Percentiles rank a stretch among this genome's conserved stretches.
Evolutionary conservation across 1,140 invertebrate species (phyloP).

Genomic region (Batillaria attramentaria): DNA sequence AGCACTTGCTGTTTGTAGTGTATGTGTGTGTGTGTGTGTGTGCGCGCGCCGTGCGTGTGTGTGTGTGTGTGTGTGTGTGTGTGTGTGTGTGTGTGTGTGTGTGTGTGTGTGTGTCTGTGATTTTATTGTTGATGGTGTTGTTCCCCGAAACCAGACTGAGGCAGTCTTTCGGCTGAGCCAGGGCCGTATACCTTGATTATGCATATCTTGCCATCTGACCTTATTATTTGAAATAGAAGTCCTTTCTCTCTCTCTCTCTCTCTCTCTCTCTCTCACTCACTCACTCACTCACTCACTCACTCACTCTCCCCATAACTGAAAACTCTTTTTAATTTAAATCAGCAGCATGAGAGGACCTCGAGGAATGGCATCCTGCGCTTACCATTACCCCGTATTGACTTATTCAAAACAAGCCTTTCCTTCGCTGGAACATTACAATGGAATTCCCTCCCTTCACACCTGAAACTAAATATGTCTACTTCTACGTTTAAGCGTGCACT

Average conservation of each 20-base stretch:
- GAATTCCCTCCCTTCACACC: too few relatives aligned
- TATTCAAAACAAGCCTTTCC: too few relatives aligned
- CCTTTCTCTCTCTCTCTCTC: conserved; percentile 8
- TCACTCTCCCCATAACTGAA: neutral
- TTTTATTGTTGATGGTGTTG: neutral
- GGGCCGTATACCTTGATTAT: neutral
- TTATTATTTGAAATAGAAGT: too few relatives aligned
- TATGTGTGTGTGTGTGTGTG: neutral
- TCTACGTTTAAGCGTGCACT: too few relatives aligned
- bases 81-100: neutral
- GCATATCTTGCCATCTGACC: neutral
- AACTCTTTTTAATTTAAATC: neutral
- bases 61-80: neutral
- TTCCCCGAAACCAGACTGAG: neutral
- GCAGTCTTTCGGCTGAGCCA: too few relatives aligned
- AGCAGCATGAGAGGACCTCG: too few relatives aligned
- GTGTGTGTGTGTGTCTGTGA: neutral
- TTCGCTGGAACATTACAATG: too few relatives aligned
- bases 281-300: neutral
- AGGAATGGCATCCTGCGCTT: too few relatives aligned
- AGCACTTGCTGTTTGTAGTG: neutral
- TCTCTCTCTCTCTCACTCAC: neutral
- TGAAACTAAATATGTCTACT: too few relatives aligned
- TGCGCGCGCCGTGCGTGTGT: too few relatives aligned
- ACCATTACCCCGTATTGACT: too few relatives aligned